A percentile compares a stretch with the other conserved stretches of the same genome.
These are phyloP conservation scores for Laspeyria flexula DNA, from an alignment of 2,888 invertebrate genomes.

Conservation along the genomic window DNA sequence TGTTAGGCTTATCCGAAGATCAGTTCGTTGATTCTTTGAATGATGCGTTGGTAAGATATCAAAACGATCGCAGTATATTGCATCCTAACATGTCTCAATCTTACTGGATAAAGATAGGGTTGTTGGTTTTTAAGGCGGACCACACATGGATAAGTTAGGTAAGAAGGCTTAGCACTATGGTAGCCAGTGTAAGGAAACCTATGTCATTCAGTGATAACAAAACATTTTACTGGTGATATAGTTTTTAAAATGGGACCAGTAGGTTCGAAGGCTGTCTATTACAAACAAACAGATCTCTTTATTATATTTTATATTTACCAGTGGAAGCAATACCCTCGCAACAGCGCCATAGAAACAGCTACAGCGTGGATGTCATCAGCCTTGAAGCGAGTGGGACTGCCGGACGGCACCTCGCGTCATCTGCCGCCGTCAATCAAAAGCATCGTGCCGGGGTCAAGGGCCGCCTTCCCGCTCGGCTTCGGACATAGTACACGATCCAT, in stretches of 20 bases:
- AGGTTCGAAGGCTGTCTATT: too few species aligned
- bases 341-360: slow-evolving; percentile 81
- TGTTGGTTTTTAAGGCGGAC: too few species aligned
- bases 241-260: too few species aligned
- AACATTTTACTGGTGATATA: too few species aligned
- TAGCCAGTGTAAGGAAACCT: too few species aligned
- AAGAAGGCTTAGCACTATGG: too few species aligned
- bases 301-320: slow-evolving; percentile 47
- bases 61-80: too few species aligned
- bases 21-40: slow-evolving; percentile 96
- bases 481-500: slow-evolving; percentile 96
- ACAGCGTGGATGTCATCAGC: slow-evolving; percentile 80
- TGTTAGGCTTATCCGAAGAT: slow-evolving; percentile 89
- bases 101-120: too few species aligned
- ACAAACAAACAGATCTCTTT: too few species aligned
- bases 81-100: too few species aligned
- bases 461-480: slow-evolving; percentile 96
- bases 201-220: too few species aligned
- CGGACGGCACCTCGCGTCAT: slow-evolving; percentile 83
- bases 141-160: too few species aligned
- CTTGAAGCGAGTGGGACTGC: slow-evolving; percentile 68
- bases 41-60: slow-evolving; percentile 90
- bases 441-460: slow-evolving; percentile 88
- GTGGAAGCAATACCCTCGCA: slow-evolving; percentile 88
- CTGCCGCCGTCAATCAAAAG: slow-evolving; percentile 89